Percentiles rank a stretch among this genome's conserved stretches.
Evolutionary conservation across 2,113 vertebrate species (phyloP).

Genomic region (Alces alces): DNA sequence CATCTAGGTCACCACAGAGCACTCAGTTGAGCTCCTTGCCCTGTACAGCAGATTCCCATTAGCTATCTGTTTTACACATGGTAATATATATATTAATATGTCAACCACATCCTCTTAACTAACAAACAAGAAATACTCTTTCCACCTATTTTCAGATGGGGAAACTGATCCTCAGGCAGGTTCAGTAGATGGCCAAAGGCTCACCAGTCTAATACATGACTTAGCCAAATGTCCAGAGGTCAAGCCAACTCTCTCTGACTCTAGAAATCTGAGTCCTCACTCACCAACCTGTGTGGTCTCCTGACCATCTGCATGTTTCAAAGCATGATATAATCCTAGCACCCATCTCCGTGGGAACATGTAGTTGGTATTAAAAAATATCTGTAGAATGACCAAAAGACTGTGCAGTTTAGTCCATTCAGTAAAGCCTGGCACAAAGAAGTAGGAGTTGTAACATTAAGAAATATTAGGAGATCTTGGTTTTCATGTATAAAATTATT

Average conservation of each 20-base stretch:
- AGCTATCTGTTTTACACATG: neutral
- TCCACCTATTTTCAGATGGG: neutral
- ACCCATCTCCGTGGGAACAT: neutral
- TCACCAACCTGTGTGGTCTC: neutral
- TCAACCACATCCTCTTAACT: neutral
- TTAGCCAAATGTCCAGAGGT: neutral
- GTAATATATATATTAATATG: neutral
- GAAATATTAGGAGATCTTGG: neutral
- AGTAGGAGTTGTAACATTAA: neutral
- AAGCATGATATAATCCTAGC: neutral
- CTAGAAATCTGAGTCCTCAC: neutral
- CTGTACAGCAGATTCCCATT: neutral
- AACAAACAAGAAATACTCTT: neutral
- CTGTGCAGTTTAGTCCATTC: neutral
- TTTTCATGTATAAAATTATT: neutral
- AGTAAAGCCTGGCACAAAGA: neutral
- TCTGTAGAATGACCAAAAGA: neutral
- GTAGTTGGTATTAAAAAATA: neutral
- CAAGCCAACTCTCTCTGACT: neutral
- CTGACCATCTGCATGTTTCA: neutral
- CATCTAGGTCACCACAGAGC: neutral
- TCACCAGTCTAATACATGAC: neutral
- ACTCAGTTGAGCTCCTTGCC: neutral
- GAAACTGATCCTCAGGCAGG: neutral
- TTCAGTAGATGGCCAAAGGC: neutral